Percentiles rank a stretch among this genome's conserved stretches.
phyloP scores from a whole-genome alignment of 2,888 invertebrate genomes.

The Drosophila meridionalis region DNA sequence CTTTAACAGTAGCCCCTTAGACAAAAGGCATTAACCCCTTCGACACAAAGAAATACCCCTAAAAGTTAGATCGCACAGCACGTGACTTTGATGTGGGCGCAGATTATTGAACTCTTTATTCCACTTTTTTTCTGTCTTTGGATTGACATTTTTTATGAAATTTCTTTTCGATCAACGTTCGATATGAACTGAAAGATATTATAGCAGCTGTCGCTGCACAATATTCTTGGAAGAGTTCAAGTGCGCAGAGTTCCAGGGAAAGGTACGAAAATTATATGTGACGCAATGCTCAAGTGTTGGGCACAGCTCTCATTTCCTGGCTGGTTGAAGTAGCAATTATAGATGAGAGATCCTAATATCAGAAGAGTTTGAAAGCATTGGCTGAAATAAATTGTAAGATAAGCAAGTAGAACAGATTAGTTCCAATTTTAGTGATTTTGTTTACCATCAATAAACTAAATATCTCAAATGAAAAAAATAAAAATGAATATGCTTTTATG shows the following conservation, averaged over 20 bases:
- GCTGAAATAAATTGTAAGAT: not conserved
- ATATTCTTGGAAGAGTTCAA: constrained; percentile 48
- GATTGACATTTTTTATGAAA: constrained; percentile 12
- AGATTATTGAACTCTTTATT: constrained; percentile 54
- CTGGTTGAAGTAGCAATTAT: not conserved
- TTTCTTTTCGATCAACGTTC: constrained; percentile 36
- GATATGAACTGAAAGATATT: constrained; percentile 19
- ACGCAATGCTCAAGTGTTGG: constrained; percentile 8
- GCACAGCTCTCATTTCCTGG: constrained; percentile 1
- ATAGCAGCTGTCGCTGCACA: constrained; percentile 31
- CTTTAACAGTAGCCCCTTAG: constrained; percentile 31
- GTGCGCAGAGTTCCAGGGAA: constrained; percentile 32
- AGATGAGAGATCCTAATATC: not conserved
- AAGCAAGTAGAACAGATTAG: no score
- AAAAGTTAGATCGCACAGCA: constrained; percentile 34
- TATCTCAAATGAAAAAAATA: no score
- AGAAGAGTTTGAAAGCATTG: not conserved
- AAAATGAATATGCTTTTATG: no score
- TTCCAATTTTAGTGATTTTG: no score
- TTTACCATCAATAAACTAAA: no score
- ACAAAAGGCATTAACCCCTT: constrained; percentile 53
- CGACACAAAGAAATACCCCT: constrained; percentile 14
- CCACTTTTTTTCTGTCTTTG: not conserved
- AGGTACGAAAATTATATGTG: constrained; percentile 6
- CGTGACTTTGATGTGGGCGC: constrained; percentile 52